Base-by-base conservation (phyloP, 2,797 vertebrate genomes). In the Pseudomugil gertrudae region DNA sequence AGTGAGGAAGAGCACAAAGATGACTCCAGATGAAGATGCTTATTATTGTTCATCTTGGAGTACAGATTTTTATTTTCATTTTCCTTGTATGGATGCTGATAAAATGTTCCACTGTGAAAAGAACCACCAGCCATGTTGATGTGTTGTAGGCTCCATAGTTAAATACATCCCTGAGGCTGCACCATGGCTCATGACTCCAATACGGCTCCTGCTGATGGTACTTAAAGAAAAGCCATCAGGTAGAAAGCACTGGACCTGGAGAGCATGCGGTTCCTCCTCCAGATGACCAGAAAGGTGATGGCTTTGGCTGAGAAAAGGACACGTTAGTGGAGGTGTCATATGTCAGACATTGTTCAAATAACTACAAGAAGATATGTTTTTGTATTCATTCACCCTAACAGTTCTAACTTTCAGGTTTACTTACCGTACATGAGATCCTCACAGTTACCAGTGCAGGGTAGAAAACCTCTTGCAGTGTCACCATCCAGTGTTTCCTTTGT, bases 371-470 rank as follows among this genome's bases (percentile, higher is more conserved):
- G 47, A 33, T 13, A 62, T 7, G 40, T n/a, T 51, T 47, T 35
- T 4, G 29, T 15, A 5, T 65, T 19, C 40, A 33, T 58, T 54
- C 15, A 45, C n/a, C 27, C 4, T n/a, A 57, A 5, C 15, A 57
- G 33, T 61, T 51, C 13, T n/a, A 14, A 24, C 4, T 30, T 14
- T 53, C 10, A 38, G 5, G 10, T 30, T 48, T 88, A 91, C 90
- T 93, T 70, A 92, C 89, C n/a, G n/a, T n/a, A n/a, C n/a, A 93
- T 63, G 90, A 90, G 69, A 93, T 88, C 11, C 92, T 89, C 24
- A 92, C 81, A 36, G 80, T 53, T 33, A 86, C 87, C 5, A 92
- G 82, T 32, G 69, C 57, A 8, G 89, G 87, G 61, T 91, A 91
- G 74, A 92, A 93, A 54, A 90, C 70, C 29, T 87, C 83, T 71